Conservation (phyloP, 2,888 invertebrate species). For the Mesochorus sp. region DNA sequence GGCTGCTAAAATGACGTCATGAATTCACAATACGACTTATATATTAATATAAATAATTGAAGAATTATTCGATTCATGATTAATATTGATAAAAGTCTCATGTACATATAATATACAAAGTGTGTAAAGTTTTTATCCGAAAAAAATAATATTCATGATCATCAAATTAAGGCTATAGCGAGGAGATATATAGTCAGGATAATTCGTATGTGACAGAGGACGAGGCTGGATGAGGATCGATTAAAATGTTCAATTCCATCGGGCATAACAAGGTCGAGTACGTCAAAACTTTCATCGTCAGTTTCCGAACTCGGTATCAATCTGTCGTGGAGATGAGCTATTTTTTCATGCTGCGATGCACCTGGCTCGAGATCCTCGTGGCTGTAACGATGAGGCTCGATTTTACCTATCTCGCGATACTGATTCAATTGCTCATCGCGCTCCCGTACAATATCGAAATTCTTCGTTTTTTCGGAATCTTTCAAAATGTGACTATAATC, state of each 20-base stretch:
- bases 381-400: neutral
- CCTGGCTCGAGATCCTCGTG: slow-evolving; percentile 22
- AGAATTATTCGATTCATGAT: neutral
- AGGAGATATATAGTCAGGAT: neutral
- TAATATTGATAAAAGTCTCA: neutral
- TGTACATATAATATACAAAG: no score
- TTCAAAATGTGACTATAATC: slow-evolving; percentile 49
- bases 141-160: neutral
- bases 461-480: neutral
- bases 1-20: neutral
- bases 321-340: neutral
- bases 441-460: slow-evolving; percentile 54
- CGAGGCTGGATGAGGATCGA: slow-evolving; percentile 27
- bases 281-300: slow-evolving; percentile 56
- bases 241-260: slow-evolving; percentile 61
- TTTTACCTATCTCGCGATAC: slow-evolving; percentile 66
- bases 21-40: no score
- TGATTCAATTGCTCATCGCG: slow-evolving; percentile 58
- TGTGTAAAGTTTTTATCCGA: neutral
- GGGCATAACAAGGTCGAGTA: slow-evolving; percentile 64
- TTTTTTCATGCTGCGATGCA: slow-evolving; percentile 25
- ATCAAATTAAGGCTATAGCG: slow-evolving; percentile 18
- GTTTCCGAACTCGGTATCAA: neutral
- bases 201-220: neutral
- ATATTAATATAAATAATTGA: no score